Evolutionary conservation across 2,888 invertebrate species (phyloP).

Genomic region (Congeria kusceri): DNA sequence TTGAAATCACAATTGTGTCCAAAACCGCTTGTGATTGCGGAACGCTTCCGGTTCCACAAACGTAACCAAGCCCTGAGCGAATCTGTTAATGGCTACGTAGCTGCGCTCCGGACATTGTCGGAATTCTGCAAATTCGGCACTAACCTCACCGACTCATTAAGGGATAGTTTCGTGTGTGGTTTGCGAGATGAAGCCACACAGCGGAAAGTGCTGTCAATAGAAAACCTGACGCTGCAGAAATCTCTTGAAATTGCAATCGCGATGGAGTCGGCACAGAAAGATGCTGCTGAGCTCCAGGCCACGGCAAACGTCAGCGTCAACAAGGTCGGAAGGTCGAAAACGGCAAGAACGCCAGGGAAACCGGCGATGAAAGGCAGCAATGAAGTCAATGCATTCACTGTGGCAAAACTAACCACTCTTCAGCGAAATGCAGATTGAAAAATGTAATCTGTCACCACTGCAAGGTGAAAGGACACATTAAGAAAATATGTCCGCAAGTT

Average conservation of each 20-base stretch:
- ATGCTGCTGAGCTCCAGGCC: slow-evolving; percentile 28
- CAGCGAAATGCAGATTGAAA: not conserved
- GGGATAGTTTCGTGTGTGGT: slow-evolving; percentile 61
- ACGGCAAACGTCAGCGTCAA: not conserved
- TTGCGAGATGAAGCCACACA: slow-evolving; percentile 38
- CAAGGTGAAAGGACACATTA: not conserved
- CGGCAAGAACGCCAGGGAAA: not conserved
- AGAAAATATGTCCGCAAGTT: not conserved
- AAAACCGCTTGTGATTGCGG: slow-evolving; percentile 4
- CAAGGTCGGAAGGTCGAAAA: not conserved
- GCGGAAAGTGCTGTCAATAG: slow-evolving; percentile 41
- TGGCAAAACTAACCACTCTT: slow-evolving; percentile 6
- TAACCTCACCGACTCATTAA: slow-evolving; percentile 36
- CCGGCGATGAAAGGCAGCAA: too few relatives aligned
- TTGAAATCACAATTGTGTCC: slow-evolving; percentile 8
- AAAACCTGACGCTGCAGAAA: slow-evolving; percentile 20
- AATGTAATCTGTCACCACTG: not conserved
- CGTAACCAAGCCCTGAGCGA: not conserved
- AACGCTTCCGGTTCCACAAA: not conserved
- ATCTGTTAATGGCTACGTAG: slow-evolving; percentile 36
- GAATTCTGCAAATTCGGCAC: slow-evolving; percentile 51
- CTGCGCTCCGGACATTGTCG: slow-evolving; percentile 43
- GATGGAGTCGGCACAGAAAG: slow-evolving; percentile 48
- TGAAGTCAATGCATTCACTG: slow-evolving; percentile 12
- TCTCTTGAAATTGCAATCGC: slow-evolving; percentile 39